Conservation (phyloP, 2,797 vertebrate genomes). For the Amblyraja radiata region DNA sequence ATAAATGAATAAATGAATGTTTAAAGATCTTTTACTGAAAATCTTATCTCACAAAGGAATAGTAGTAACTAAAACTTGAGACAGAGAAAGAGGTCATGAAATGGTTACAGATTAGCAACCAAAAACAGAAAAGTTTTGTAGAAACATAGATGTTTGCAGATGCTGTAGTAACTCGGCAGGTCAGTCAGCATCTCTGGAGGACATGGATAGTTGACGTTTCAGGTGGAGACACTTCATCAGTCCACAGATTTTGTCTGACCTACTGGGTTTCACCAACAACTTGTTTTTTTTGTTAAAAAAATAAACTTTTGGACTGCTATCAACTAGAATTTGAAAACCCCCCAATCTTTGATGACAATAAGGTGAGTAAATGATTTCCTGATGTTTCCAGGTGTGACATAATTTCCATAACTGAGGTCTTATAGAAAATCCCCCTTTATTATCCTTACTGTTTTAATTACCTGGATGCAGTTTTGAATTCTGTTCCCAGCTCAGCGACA, state of each 20-base stretch:
- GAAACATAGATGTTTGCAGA: too few species aligned
- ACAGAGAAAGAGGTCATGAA: not conserved
- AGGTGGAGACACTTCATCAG: too few species aligned
- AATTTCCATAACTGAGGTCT: not conserved
- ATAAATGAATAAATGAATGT: not conserved
- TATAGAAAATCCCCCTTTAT: not conserved
- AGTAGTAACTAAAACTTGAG: not conserved
- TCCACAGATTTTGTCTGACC: too few species aligned
- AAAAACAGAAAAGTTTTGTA: not conserved
- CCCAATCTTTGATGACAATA: not conserved
- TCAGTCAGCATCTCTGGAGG: too few species aligned
- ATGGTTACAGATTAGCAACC: not conserved
- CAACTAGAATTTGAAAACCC: not conserved
- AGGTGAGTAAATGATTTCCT: not conserved
- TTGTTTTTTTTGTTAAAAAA: not conserved
- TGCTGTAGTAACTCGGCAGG: too few species aligned
- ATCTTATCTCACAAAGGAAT: not conserved
- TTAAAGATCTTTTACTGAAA: not conserved
- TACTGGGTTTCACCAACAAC: too few species aligned
- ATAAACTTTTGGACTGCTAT: not conserved
- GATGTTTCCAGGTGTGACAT: not conserved
- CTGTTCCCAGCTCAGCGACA: slow-evolving; percentile 68
- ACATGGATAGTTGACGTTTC: too few species aligned
- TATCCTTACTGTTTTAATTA: slow-evolving; percentile 45
- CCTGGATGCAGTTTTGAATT: slow-evolving; percentile 70